These are phyloP conservation scores for Scortum barcoo DNA, from an alignment of 2,113 vertebrate species.

Conservation along the genomic window DNA sequence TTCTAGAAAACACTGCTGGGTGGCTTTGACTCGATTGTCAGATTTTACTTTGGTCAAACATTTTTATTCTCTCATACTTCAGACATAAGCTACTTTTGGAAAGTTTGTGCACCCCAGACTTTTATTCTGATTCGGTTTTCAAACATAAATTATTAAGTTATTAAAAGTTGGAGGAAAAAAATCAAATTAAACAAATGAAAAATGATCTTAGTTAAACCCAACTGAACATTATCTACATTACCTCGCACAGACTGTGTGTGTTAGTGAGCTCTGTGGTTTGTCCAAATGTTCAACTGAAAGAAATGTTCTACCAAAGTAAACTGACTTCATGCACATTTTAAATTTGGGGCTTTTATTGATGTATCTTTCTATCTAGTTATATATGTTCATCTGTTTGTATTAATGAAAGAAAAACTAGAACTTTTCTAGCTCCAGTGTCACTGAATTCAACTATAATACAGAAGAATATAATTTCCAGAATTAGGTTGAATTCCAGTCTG, in stretches of 20 bases:
- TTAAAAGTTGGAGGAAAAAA: not conserved
- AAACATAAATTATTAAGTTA: no score
- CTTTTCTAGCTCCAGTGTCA: not conserved
- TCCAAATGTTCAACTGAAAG: not conserved
- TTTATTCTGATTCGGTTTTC: not conserved
- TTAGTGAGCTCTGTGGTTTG: not conserved
- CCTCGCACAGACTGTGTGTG: not conserved
- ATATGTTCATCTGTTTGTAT: not conserved
- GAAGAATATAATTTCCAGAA: not conserved
- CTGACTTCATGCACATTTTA: not conserved
- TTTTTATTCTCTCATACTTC: not conserved
- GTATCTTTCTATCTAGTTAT: not conserved
- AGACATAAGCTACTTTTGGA: not conserved
- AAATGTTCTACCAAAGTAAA: constrained; percentile 32
- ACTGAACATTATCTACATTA: not conserved
- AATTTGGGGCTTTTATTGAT: not conserved
- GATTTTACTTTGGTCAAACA: constrained; percentile 31
- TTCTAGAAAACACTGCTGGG: not conserved
- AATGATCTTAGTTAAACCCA: not conserved
- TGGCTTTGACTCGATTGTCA: constrained; percentile 12
- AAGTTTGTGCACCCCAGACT: rapidly evolving
- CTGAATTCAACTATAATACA: constrained; percentile 26
- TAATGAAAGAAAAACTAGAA: not conserved
- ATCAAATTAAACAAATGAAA: not conserved
- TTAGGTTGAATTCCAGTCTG: not conserved